Evolutionary conservation across 2,113 vertebrate genomes (phyloP).

Genomic region (Hemichromis elongatus): DNA sequence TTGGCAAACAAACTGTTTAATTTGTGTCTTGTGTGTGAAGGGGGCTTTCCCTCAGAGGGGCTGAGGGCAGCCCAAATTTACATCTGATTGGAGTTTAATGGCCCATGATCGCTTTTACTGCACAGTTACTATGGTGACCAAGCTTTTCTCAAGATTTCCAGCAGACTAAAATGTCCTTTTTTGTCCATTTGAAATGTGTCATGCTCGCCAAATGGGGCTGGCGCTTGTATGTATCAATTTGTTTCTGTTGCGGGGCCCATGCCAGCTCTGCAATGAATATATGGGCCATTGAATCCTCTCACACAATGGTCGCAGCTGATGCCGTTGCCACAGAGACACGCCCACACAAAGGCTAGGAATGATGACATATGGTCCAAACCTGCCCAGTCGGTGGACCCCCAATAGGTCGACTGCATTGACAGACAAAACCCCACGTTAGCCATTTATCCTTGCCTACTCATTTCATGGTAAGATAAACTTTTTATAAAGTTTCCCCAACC

Average conservation of each 20-base stretch:
- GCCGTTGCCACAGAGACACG: conserved; percentile 84
- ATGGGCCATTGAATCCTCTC: conserved; percentile 75
- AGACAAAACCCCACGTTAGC: conserved; percentile 63
- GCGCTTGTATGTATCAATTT: conserved; percentile 91
- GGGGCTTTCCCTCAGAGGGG: conserved; percentile 61
- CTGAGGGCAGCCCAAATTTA: conserved; percentile 77
- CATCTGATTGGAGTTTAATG: conserved; percentile 93
- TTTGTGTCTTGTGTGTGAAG: conserved; percentile 76
- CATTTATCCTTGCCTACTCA: conserved; percentile 73
- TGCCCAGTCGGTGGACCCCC: conserved; percentile 77
- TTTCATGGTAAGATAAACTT: conserved; percentile 83
- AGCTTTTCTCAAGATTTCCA: conserved; percentile 90
- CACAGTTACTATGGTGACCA: conserved; percentile 77
- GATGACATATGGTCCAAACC: conserved; percentile 90
- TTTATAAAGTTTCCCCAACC: conserved; percentile 79
- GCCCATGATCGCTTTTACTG: conserved; percentile 75
- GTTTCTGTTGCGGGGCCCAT: conserved; percentile 82
- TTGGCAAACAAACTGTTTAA: conserved; percentile 91
- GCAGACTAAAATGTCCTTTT: conserved; percentile 83
- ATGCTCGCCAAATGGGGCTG: conserved; percentile 77
- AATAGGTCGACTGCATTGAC: conserved; percentile 69
- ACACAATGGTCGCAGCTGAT: conserved; percentile 83
- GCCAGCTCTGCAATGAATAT: conserved; percentile 83
- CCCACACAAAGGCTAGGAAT: conserved; percentile 77
- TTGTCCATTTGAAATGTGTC: conserved; percentile 81